Evolutionary conservation across 2,888 invertebrate genomes (phyloP), one percentile per base, ranked within the genome.

Genomic region (Drosophila sordidula): DNA sequence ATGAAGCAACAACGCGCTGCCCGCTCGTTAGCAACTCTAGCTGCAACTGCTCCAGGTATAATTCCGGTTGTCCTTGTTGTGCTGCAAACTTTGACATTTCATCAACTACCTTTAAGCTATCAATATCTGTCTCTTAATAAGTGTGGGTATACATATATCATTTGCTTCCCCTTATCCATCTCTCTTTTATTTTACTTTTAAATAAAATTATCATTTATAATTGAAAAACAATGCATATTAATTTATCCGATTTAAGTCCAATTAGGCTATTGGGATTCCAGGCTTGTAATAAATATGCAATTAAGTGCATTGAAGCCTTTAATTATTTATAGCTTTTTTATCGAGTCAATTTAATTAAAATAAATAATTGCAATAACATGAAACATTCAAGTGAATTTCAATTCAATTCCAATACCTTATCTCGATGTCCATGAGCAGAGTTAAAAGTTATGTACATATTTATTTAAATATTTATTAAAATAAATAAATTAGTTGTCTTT

Each of bases 11-110:
- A 75, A 75, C 65, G 47, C 52, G 52, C 61, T 34, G 45, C 8
- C 50, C 55, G 58, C 65, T 85, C 79, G 80, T 85, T 82, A 79
- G 79, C 63, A 65, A 18, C 46, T 8, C 38, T 16, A 50, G 25
- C 51, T 38, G 16, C 36, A 25, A 29, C 18, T 16, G 14, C 11
- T 26, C 22, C 14, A 36, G 16, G 41, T 46, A 25, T 58, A 58
- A 4, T 26, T 38, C 16, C 29, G 6, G 8, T 25, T 41, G 18
- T 11, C 38, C 32, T 46, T 65, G 39, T 18, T 36, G 14, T 25
- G 18, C n/a, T 26, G 25, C 18, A 32, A 59, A 45, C 64, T 62
- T 64, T 63, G 74, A 74, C 74, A 74, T 86, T 86, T 70, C 36
- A 55, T 55, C 57, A 52, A 54, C 50, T 42, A 18, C 49, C 52